phyloP scores from a whole-genome alignment of 1,140 invertebrate genomes.

The Oncopodura yosiiana region DNA sequence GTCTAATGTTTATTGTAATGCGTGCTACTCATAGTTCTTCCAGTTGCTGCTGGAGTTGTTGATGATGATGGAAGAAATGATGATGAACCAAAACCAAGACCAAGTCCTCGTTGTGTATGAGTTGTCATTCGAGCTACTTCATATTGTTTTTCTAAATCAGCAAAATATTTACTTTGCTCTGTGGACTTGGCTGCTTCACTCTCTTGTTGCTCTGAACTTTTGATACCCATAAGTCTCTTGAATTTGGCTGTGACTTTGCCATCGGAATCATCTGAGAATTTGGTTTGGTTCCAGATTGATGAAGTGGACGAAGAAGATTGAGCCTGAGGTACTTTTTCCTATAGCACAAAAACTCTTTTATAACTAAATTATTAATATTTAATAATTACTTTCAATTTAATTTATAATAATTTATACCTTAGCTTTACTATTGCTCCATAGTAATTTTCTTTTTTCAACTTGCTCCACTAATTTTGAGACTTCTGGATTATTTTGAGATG shows the following conservation, averaged over 20 bases:
- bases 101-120: conserved; percentile 85
- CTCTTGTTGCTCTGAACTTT: conserved; percentile 37
- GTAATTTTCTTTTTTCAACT: conserved; percentile 76
- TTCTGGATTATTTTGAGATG: conserved; percentile 43
- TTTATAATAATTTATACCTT: conserved; percentile 43
- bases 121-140: conserved; percentile 85
- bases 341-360: too few relatives aligned
- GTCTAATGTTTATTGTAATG: too few relatives aligned
- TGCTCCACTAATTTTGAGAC: conserved; percentile 77
- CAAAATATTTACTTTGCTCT: conserved; percentile 76
- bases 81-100: conserved; percentile 65
- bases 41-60: too few relatives aligned
- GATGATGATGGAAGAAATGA: too few relatives aligned
- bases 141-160: conserved; percentile 85
- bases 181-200: background rate
- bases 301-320: conserved; percentile 23
- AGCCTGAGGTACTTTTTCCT: conserved; percentile 8
- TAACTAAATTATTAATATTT: conserved; percentile 37
- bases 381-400: conserved; percentile 30
- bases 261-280: conserved; percentile 78
- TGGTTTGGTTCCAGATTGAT: conserved; percentile 68
- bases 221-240: conserved; percentile 90
- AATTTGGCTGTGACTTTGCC: conserved; percentile 89
- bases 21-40: too few relatives aligned
- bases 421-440: conserved; percentile 81